A percentile compares a stretch with the other conserved stretches of the same genome.
Conservation (phyloP, 1,140 invertebrate species). For the Drosophila bocqueti region DNA sequence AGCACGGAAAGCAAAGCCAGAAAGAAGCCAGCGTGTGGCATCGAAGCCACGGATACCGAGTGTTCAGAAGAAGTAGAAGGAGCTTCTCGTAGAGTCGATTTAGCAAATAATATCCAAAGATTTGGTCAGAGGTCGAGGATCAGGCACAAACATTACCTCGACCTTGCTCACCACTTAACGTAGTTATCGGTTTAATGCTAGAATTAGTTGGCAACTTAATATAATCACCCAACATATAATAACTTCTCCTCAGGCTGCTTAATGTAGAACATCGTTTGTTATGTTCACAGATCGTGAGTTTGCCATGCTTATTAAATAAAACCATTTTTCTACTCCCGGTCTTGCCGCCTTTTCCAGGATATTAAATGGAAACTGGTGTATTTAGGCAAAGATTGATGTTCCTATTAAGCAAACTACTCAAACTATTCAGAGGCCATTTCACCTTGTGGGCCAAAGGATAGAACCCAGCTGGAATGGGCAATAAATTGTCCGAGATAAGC, state of each 20-base stretch:
- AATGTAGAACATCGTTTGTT: not conserved
- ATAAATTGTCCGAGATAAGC: conserved; percentile 75
- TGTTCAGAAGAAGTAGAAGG: not conserved
- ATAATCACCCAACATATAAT: not conserved
- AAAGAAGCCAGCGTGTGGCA: conserved; percentile 11
- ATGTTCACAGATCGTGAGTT: conserved; percentile 9
- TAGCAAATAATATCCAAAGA: not conserved
- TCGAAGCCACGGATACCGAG: conserved; percentile 15
- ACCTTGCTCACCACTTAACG: not conserved
- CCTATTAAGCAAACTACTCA: conserved; percentile 4
- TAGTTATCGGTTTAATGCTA: not conserved
- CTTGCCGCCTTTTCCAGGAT: not conserved
- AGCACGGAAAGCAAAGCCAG: conserved; percentile 42
- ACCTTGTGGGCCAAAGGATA: not conserved
- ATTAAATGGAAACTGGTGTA: not conserved
- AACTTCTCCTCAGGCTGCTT: not conserved
- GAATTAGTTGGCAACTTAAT: not conserved
- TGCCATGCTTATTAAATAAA: not conserved
- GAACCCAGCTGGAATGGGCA: conserved; percentile 12
- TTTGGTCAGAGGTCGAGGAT: not conserved
- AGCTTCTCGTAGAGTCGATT: not conserved
- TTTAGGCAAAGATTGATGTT: conserved; percentile 6
- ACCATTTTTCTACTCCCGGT: not conserved
- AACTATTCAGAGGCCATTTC: not conserved
- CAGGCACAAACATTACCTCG: not conserved